Percentiles rank a stretch among this genome's conserved stretches.
Evolutionary conservation across 1,140 invertebrate species (phyloP).

Genomic region (Zophobas atratus): DNA sequence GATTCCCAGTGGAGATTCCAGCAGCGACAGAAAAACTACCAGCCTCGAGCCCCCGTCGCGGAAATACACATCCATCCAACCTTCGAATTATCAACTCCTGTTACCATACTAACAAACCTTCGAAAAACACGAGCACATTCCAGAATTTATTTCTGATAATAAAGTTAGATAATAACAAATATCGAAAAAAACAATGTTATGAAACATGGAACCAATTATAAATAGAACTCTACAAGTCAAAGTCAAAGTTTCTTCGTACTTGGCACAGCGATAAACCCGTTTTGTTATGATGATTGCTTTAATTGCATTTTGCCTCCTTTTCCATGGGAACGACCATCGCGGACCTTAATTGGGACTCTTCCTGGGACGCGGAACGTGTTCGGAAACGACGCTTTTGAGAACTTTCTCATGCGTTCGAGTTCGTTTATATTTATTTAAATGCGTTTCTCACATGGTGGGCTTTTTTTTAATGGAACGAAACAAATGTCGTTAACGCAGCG

Average conservation of each 20-base stretch:
- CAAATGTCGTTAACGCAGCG: constrained; percentile 18
- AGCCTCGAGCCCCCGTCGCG: no score
- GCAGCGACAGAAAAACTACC: no score
- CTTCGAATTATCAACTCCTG: not conserved
- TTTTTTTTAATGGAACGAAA: constrained; percentile 10
- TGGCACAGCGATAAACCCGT: not conserved
- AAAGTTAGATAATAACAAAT: no score
- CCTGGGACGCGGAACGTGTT: constrained; percentile 17
- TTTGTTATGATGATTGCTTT: constrained; percentile 14
- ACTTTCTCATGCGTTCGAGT: constrained; percentile 13
- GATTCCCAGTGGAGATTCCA: no score
- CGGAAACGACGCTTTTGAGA: constrained; percentile 20
- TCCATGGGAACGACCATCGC: constrained; percentile 25
- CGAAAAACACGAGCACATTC: not conserved
- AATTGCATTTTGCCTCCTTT: constrained; percentile 47
- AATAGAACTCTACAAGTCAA: no score
- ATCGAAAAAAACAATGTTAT: no score
- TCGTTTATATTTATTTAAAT: not conserved
- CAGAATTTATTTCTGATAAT: no score
- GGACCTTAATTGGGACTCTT: constrained; percentile 19
- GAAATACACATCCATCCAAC: not conserved
- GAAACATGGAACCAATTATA: no score
- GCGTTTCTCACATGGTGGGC: constrained; percentile 5
- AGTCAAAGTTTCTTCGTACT: not conserved
- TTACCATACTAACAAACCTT: not conserved